A percentile compares a stretch with the other conserved stretches of the same genome.
Conservation (phyloP, 2,113 vertebrate species). For the Pan paniscus region DNA sequence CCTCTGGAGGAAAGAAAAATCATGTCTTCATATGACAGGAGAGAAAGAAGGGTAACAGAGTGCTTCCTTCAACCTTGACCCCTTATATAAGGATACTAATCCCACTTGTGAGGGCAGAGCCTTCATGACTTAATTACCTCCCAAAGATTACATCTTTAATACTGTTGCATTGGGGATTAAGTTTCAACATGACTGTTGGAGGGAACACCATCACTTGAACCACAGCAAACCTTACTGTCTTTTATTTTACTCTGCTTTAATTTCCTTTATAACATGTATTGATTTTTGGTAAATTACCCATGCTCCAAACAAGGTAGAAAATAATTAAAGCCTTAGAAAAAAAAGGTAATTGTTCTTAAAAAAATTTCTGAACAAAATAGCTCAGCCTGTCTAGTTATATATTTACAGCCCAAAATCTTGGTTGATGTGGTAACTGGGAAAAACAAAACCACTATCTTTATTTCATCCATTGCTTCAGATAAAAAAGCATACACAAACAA, state of each 20-base stretch:
- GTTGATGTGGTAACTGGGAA: background rate
- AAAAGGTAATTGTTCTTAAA: slow-evolving; percentile 17
- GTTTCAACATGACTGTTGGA: background rate
- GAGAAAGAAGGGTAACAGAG: background rate
- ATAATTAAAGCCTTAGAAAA: background rate
- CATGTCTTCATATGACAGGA: background rate
- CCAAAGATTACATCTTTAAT: background rate
- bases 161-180: background rate
- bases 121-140: background rate
- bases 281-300: background rate
- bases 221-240: background rate
- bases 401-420: background rate
- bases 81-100: background rate
- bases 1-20: background rate
- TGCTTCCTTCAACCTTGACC: background rate
- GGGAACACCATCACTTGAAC: background rate
- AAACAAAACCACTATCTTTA: slow-evolving; percentile 1
- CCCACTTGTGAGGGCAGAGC: background rate
- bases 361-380: background rate
- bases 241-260: background rate
- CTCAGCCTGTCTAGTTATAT: background rate
- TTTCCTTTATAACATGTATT: background rate
- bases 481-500: background rate
- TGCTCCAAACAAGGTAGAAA: background rate
- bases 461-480: slow-evolving; percentile 13